Base-by-base conservation (phyloP, 2,113 vertebrate genomes). In the Gobius niger region DNA sequence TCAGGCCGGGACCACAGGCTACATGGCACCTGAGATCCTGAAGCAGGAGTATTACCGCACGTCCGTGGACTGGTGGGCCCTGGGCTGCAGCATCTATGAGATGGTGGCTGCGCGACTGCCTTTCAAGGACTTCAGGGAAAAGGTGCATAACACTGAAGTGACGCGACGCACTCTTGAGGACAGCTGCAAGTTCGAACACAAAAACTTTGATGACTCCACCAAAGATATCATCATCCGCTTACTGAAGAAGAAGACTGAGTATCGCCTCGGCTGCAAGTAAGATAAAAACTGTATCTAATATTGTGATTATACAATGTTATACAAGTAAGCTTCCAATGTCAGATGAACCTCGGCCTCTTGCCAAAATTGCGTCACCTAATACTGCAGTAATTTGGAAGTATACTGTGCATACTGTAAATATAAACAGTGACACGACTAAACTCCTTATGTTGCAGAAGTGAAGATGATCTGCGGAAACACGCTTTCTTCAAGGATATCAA, bases 11-110 rank as follows among this genome's bases (percentile, higher is more conserved):
- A 96, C 95, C 2, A 93, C 90, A 6, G 95, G 95, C 46, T 97
- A 97, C 76, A 96, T 98, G 96, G 95, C 95, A 67, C 95, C 95
- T 0, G 96, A 96, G 88, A 93, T 97, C 56, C 89, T 96, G 67
- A 93, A 84, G 67, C 94, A 95, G 49, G 94, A 93, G 50, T 78
- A 77, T 13, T 96, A 97, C 85, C 73, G 84, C 80, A 95, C 87
- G 2, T 92, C 95, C 0, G 95, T 94, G 87, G 95, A 96, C 91
- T 98, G 96, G 96, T 96, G 96, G 91, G 90, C 95, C 7, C 88
- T 96, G 89, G 95, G 95, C 8, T 97, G 94, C 80, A 95, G 93
- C 70, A 93, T 97, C 77, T 96, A 95, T 56, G 95, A 98, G 88
- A 96, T 96, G 94, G 76, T 96, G 63, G 94, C 94, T 6, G 95